Base-by-base conservation (phyloP, 2,888 invertebrate genomes). In the Zaprionus bogoriensis region DNA sequence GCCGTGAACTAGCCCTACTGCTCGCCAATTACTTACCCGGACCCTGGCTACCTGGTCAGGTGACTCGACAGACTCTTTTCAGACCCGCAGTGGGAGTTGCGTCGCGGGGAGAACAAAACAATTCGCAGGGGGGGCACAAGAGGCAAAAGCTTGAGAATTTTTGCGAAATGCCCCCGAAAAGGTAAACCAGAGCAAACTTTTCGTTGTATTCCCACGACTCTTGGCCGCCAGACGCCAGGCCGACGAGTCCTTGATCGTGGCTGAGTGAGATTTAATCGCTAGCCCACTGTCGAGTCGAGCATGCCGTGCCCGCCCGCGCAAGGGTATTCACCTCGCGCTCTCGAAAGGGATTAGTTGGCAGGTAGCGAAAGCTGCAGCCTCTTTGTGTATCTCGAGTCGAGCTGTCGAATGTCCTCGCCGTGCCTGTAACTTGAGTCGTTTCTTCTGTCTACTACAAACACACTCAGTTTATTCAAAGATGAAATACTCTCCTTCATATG, bases 351-450 rank as follows among this genome's bases (percentile, higher is more conserved):
- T 60, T 71, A 46, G 62, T 67, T 66, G 72, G 84, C 79, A 87
- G 87, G 87, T 79, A 79, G 27, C 27, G n/a, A 79, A 80, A 63
- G 65, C 81, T 48, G 68, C 52, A 32, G 59, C 23, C 57, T 54
- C 41, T 52, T 68, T 68, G 71, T 68, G 55, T 25, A 5, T n/a
- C 30, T 30, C 30, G 50, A 67, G 36, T 41, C 47, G 17, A 9
- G 48, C 53, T 45, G 32, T 36, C 23, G 46, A 54, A 41, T 60
- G 46, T 60, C 42, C 32, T 38, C 46, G 23, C 10, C 32, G 52
- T 72, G 55, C 67, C 60, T 75, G 81, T 82, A 81, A 87, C 68
- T 75, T 59, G 81, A 87, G 85, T 75, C 47, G 74, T 19, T 7
- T 23, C 61, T 47, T 30, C 27, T 42, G 62, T 54, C 50, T 57